phyloP scores from a whole-genome alignment of 2,797 vertebrate genomes.

The Spinus olivaceus region DNA sequence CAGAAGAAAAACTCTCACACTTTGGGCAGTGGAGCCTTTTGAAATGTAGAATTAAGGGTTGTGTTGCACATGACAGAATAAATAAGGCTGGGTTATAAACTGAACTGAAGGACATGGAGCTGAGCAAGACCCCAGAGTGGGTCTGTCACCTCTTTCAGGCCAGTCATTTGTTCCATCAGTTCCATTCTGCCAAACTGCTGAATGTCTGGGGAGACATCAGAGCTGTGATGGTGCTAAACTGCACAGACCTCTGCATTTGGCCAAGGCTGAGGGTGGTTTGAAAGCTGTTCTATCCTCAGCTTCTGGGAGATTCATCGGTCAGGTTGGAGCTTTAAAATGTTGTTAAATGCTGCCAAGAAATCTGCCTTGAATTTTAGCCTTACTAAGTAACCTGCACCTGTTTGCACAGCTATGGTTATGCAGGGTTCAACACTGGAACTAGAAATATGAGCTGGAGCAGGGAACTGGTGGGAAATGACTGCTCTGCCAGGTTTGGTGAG shows the following conservation, averaged over 20 bases:
- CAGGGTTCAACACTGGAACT: not conserved
- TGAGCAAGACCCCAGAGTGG: not conserved
- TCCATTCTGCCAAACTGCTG: not conserved
- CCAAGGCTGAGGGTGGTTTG: not conserved
- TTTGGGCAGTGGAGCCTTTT: not conserved
- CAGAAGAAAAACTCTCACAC: not conserved
- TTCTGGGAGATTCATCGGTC: not conserved
- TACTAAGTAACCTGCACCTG: not conserved
- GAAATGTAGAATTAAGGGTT: not conserved
- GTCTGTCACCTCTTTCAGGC: not conserved
- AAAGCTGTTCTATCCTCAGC: not conserved
- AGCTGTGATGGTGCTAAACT: not conserved
- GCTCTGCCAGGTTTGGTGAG: not conserved
- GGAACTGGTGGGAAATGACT: not conserved
- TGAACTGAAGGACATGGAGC: not conserved
- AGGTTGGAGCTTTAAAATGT: not conserved
- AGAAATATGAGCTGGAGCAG: not conserved
- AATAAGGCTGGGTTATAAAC: not conserved
- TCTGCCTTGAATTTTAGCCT: not conserved
- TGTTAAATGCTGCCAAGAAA: not conserved
- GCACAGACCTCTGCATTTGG: not conserved
- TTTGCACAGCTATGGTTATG: not conserved
- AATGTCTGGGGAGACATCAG: not conserved
- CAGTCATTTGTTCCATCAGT: not conserved
- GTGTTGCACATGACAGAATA: not conserved